These are phyloP conservation scores for Pimpla rufipes DNA, from an alignment of 2,888 invertebrate species.

Conservation along the genomic window DNA sequence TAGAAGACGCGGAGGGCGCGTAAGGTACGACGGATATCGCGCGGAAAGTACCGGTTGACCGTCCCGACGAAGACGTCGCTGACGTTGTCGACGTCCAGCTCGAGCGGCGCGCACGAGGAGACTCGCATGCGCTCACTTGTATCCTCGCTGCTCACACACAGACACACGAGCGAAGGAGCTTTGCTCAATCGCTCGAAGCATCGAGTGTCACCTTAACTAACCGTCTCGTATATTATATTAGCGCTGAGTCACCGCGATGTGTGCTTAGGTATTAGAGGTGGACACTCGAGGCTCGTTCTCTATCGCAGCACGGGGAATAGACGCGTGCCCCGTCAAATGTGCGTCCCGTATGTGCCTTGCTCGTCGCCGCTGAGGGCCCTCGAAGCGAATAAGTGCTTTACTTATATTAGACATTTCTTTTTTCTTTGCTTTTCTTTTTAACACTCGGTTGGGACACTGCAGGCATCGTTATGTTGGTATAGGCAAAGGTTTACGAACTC, in stretches of 20 bases:
- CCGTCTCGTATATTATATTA: constrained; percentile 35
- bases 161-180: constrained; percentile 17
- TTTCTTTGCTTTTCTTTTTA: constrained; percentile 3
- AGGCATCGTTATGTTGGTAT: neutral
- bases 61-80: neutral
- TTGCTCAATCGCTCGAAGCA: constrained; percentile 55
- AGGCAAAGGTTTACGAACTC: neutral
- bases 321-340: constrained; percentile 45
- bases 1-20: neutral
- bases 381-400: constrained; percentile 1
- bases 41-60: constrained; percentile 32
- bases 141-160: neutral
- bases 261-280: constrained; percentile 31
- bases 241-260: constrained; percentile 31
- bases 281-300: constrained; percentile 28
- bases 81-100: constrained; percentile 1
- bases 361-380: neutral
- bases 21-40: constrained; percentile 8
- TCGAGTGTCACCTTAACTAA: constrained; percentile 63
- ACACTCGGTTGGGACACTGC: neutral
- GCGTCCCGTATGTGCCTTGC: constrained; percentile 1
- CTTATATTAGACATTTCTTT: constrained; percentile 4
- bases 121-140: neutral
- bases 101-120: neutral
- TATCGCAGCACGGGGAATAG: neutral